phyloP scores from a whole-genome alignment of 2,797 vertebrate genomes.

The Catostomus latipinnis region DNA sequence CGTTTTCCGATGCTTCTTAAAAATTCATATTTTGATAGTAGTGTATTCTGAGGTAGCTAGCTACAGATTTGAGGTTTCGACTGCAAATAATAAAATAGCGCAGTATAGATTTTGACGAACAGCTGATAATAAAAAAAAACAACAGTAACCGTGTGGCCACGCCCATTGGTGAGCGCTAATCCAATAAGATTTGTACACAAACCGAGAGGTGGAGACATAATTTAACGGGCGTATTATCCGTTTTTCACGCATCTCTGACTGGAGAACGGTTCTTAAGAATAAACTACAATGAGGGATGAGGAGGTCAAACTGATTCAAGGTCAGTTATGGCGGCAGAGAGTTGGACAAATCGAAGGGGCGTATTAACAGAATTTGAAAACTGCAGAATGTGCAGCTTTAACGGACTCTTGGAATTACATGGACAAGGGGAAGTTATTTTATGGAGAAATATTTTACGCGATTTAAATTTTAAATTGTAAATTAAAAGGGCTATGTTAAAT shows the following conservation, averaged over 20 bases:
- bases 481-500: too few species aligned
- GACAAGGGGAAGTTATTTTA: too few species aligned
- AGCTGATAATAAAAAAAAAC: constrained; percentile 79
- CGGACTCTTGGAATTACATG: neutral
- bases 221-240: neutral
- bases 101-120: constrained; percentile 70
- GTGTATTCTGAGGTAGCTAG: too few species aligned
- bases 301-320: constrained; percentile 6
- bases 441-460: too few species aligned
- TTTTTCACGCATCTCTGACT: neutral
- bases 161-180: neutral
- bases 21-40: neutral
- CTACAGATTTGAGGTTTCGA: too few species aligned
- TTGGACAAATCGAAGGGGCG: neutral
- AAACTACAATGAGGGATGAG: too few species aligned
- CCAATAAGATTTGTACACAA: constrained; percentile 44
- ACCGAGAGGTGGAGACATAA: constrained; percentile 3
- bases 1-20: neutral
- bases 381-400: constrained; percentile 21
- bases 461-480: too few species aligned
- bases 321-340: neutral
- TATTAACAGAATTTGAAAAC: constrained; percentile 14
- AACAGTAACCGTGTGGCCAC: constrained; percentile 52
- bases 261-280: constrained; percentile 6
- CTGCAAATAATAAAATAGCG: neutral